These are phyloP conservation scores for Novumbra hubbsi DNA, from an alignment of 2,797 vertebrate genomes.

Conservation along the genomic window DNA sequence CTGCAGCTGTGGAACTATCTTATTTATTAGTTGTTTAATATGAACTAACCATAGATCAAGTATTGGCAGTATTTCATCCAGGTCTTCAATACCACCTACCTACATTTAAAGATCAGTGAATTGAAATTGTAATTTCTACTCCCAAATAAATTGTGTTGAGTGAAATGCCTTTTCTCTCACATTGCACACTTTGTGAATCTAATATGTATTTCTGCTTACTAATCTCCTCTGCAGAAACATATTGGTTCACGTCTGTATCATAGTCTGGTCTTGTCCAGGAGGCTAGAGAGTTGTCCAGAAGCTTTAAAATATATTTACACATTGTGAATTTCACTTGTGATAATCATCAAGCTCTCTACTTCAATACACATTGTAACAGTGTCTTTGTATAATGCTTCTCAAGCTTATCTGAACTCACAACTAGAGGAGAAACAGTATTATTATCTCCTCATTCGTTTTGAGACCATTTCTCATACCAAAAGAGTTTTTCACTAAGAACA, in stretches of 20 bases:
- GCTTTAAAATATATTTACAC: background rate
- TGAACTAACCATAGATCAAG: background rate
- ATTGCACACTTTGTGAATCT: too few species aligned
- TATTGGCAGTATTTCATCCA: background rate
- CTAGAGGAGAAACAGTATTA: background rate
- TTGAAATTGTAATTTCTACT: too few species aligned
- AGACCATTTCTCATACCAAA: background rate
- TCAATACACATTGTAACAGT: background rate
- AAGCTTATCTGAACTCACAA: constrained; percentile 2
- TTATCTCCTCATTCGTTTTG: background rate
- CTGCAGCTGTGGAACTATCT: background rate
- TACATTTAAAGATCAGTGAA: too few species aligned
- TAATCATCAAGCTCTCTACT: background rate
- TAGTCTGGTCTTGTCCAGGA: background rate
- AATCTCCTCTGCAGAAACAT: too few species aligned
- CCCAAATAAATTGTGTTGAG: too few species aligned
- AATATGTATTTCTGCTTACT: too few species aligned
- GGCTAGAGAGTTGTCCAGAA: background rate
- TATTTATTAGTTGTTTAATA: background rate
- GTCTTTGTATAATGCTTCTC: background rate
- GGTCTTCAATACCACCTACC: background rate
- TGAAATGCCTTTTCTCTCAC: too few species aligned
- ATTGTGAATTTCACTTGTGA: background rate
- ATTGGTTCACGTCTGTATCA: too few species aligned
- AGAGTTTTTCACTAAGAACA: background rate